Evolutionary conservation across 2,888 invertebrate genomes (phyloP).

Genomic region (Aproaerema taeniolella): DNA sequence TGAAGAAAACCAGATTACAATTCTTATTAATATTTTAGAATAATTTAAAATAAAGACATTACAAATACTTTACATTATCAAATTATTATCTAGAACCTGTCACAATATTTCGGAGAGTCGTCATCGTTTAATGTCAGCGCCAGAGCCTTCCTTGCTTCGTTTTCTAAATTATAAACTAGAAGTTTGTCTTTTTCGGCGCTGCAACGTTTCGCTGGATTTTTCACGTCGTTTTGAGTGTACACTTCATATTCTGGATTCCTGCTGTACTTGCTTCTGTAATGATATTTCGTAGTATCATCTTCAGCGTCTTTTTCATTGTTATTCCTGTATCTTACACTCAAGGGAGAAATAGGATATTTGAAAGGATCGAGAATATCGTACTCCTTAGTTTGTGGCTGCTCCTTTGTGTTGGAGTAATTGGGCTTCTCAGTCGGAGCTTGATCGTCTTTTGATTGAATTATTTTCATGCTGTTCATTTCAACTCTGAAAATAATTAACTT

Average conservation of each 20-base stretch:
- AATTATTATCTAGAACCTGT: constrained; percentile 11
- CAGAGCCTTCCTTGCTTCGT: constrained; percentile 41
- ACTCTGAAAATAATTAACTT: constrained; percentile 42
- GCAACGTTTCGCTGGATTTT: constrained; percentile 34
- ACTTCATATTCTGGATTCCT: constrained; percentile 45
- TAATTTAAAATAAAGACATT: constrained; percentile 16
- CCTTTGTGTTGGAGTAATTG: not conserved
- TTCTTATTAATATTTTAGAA: constrained; percentile 27
- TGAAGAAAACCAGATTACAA: constrained; percentile 23
- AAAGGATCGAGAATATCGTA: not conserved
- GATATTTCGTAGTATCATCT: constrained; percentile 9
- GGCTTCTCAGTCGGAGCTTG: no score
- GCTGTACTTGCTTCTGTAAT: constrained; percentile 12
- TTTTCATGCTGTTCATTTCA: constrained; percentile 46
- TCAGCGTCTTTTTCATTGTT: not conserved
- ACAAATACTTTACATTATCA: not conserved
- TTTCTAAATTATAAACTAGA: constrained; percentile 43
- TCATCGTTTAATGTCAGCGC: constrained; percentile 24
- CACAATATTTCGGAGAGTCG: constrained; percentile 34
- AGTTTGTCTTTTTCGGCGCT: constrained; percentile 43
- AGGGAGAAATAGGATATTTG: constrained; percentile 2
- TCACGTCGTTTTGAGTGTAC: constrained; percentile 46
- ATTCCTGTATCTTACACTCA: no score
- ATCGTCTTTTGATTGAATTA: no score
- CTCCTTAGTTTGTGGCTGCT: not conserved